Percentiles rank a stretch among this genome's conserved stretches.
phyloP scores from a whole-genome alignment of 2,113 vertebrate species.

The Sorex fumeus region DNA sequence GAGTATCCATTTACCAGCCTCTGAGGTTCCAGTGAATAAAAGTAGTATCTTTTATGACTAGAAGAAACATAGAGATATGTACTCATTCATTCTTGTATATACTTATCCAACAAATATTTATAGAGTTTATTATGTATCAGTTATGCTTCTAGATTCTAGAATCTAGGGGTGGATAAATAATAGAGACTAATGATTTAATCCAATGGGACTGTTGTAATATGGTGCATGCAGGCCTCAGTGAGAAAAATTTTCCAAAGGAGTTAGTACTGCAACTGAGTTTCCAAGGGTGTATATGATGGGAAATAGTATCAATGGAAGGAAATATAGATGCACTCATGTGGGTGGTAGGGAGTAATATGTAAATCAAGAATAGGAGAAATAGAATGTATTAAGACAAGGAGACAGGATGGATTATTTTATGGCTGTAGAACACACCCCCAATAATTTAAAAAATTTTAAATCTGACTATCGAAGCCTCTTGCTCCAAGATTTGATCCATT shows the following conservation, averaged over 20 bases:
- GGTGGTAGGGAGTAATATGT: neutral
- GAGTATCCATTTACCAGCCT: neutral
- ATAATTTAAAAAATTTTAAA: neutral
- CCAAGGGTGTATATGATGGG: neutral
- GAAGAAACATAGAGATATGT: neutral
- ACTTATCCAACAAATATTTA: conserved; percentile 22
- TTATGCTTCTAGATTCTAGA: conserved; percentile 31
- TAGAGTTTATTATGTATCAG: neutral
- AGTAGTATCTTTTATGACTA: neutral
- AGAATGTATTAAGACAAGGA: neutral
- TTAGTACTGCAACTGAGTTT: neutral
- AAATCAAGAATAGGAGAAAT: neutral
- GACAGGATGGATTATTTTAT: neutral
- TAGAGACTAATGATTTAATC: conserved; percentile 24
- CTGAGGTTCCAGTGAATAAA: conserved; percentile 24
- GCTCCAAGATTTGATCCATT: neutral
- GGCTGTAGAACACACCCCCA: conserved; percentile 17
- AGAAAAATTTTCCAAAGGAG: neutral
- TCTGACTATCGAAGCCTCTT: neutral
- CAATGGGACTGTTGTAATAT: neutral
- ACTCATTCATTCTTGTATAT: neutral
- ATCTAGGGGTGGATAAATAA: conserved; percentile 4
- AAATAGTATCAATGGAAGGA: conserved; percentile 12
- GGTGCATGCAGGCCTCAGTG: neutral
- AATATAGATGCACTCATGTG: neutral